phyloP scores from a whole-genome alignment of 37 sponge, comb jelly and placozoan species.

The Hexactinellida sp. region DNA sequence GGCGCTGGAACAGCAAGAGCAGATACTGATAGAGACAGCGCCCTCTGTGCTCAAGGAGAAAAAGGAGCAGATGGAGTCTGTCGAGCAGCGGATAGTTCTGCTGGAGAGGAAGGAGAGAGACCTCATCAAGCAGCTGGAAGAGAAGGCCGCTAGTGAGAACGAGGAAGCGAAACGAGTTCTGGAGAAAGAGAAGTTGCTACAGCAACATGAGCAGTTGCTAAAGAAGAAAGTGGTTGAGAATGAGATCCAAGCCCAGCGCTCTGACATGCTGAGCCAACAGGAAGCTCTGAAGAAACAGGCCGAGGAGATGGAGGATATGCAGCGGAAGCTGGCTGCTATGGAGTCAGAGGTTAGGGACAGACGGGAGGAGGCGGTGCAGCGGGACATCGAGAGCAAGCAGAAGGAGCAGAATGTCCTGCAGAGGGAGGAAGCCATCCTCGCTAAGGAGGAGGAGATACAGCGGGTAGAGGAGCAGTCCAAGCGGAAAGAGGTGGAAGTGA shows the following conservation, averaged over 20 bases:
- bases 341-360: not conserved
- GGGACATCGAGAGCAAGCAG: not conserved
- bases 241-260: not conserved
- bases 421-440: not conserved
- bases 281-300: not conserved
- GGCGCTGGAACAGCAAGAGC: not conserved
- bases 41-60: not conserved
- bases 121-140: not conserved
- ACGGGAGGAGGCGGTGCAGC: not conserved
- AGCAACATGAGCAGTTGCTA: not conserved
- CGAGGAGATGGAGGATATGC: not conserved
- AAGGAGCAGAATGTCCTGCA: not conserved
- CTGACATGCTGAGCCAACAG: not conserved
- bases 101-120: not conserved
- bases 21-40: not conserved
- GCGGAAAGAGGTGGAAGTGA: not conserved
- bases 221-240: not conserved
- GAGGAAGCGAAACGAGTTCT: constrained; percentile 12
- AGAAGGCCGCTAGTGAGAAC: not conserved
- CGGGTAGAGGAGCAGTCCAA: not conserved
- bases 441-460: not conserved
- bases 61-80: not conserved
- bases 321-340: not conserved
- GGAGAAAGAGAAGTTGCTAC: not conserved
- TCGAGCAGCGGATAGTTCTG: not conserved